Conservation (phyloP, 2,113 vertebrate species). For the Nematolebias whitei region DNA sequence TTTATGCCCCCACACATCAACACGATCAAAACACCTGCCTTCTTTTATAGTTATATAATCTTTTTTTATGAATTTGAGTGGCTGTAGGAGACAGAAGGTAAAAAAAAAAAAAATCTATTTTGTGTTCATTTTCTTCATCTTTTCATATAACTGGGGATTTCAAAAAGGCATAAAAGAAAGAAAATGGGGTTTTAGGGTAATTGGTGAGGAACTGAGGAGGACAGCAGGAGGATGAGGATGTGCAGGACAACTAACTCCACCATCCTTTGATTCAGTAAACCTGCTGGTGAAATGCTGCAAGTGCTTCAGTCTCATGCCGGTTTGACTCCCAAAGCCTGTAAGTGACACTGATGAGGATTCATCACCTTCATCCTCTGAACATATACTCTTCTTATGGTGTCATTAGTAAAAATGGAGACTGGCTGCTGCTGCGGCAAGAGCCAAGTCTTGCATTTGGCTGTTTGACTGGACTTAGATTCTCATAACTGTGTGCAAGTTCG, state of each 20-base stretch:
- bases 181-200: conserved; percentile 26
- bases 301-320: conserved; percentile 34
- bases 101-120: conserved; percentile 11
- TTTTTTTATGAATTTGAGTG: conserved; percentile 25
- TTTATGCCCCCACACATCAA: not conserved
- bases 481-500: not conserved
- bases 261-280: conserved; percentile 41
- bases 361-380: conserved; percentile 20
- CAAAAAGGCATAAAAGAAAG: conserved; percentile 5
- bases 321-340: conserved; percentile 34
- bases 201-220: not conserved
- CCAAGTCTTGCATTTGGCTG: no score
- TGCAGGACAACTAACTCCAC: conserved; percentile 49
- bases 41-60: conserved; percentile 54
- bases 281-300: conserved; percentile 35
- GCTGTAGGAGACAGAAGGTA: not conserved
- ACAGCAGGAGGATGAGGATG: conserved; percentile 2
- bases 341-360: conserved; percentile 55
- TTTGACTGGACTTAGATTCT: conserved; percentile 44
- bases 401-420: conserved; percentile 34
- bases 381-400: conserved; percentile 18
- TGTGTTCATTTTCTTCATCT: not conserved
- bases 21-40: conserved; percentile 27
- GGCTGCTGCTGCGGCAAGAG: conserved; percentile 50
- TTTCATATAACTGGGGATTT: conserved; percentile 7